Conservation (phyloP, 2,797 vertebrate genomes). For the Bufotes viridis region DNA sequence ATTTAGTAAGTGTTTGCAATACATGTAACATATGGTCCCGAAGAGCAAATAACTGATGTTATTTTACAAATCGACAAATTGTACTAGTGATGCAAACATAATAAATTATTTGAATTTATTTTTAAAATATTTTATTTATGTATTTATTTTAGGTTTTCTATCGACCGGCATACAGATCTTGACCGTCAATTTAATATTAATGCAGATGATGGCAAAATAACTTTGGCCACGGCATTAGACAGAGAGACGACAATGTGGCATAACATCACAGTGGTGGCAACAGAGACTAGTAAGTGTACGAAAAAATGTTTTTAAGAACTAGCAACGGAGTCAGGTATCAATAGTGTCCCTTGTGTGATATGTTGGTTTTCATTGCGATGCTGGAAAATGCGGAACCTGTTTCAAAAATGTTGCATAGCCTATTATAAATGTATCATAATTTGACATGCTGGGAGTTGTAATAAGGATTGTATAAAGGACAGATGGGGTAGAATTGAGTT, state of each 20-base stretch:
- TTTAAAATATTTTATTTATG: neutral
- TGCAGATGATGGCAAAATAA: conserved; percentile 94
- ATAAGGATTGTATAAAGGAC: neutral
- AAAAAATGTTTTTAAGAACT: neutral
- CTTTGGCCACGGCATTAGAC: conserved; percentile 91
- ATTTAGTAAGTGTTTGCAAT: conserved; percentile 68
- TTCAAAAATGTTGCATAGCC: neutral
- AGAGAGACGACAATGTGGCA: conserved; percentile 94
- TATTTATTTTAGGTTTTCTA: conserved; percentile 87
- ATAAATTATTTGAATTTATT: conserved; percentile 66
- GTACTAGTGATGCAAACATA: conserved; percentile 65
- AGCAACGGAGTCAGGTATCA: neutral
- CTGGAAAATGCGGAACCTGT: neutral
- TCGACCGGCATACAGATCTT: conserved; percentile 96
- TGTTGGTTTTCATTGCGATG: neutral
- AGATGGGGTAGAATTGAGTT: neutral
- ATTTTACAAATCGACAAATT: conserved; percentile 57
- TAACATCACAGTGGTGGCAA: conserved; percentile 97
- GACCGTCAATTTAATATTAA: conserved; percentile 99
- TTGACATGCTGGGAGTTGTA: neutral
- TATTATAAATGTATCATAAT: too few relatives aligned
- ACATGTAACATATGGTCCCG: conserved; percentile 63
- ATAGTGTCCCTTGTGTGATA: neutral
- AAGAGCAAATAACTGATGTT: conserved; percentile 66
- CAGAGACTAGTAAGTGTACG: conserved; percentile 92